Evolutionary conservation across 2,797 vertebrate genomes (phyloP).

Genomic region (Cygnus olor): DNA sequence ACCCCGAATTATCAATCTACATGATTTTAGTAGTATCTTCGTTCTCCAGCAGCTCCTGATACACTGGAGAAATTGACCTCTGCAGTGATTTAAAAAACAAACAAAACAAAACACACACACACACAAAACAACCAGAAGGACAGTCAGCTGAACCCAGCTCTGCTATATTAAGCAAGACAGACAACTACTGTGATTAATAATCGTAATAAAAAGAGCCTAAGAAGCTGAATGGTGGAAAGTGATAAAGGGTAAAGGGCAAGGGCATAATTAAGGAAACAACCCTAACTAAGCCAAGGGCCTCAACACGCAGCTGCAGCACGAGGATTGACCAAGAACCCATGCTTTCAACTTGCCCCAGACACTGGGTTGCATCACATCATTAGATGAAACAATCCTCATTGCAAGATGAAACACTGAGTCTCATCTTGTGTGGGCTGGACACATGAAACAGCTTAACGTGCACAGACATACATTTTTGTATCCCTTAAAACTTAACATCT

Average conservation of each 20-base stretch:
- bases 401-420: not conserved
- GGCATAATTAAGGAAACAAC: not conserved
- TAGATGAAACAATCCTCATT: not conserved
- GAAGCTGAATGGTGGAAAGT: not conserved
- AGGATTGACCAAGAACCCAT: not conserved
- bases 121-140: not conserved
- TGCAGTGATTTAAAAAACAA: not conserved
- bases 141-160: not conserved
- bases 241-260: not conserved
- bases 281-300: not conserved
- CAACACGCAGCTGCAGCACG: not conserved
- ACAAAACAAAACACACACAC: not conserved
- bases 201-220: not conserved
- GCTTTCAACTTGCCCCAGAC: not conserved
- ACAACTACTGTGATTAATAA: not conserved
- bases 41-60: not conserved
- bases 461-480: not conserved
- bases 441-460: not conserved
- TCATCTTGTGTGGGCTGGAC: not conserved
- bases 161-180: not conserved
- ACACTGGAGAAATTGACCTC: not conserved
- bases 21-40: not conserved
- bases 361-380: fast-evolving
- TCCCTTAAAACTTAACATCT: not conserved
- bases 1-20: not conserved